Conservation (phyloP, 2,888 invertebrate genomes). For the Fabriciana adippe region DNA sequence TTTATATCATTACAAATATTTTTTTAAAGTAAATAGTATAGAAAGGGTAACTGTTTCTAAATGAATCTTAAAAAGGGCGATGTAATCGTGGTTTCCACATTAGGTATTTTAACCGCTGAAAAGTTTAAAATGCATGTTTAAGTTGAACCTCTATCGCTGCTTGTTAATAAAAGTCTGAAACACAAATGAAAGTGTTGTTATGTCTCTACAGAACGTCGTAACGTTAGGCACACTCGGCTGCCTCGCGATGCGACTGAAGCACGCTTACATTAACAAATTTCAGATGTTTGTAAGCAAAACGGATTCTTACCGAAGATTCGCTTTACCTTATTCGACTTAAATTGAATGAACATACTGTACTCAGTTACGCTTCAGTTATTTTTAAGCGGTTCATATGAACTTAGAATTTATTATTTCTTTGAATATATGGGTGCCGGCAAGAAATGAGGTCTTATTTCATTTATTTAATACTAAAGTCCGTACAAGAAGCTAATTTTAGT, state of each 20-base stretch:
- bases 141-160: slow-evolving; percentile 39
- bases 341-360: slow-evolving; percentile 1
- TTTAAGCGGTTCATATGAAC: neutral
- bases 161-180: slow-evolving; percentile 47
- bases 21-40: neutral
- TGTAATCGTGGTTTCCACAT: slow-evolving; percentile 2
- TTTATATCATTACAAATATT: too few relatives aligned
- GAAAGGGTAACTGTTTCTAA: neutral
- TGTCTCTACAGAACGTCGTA: slow-evolving; percentile 34
- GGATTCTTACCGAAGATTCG: slow-evolving; percentile 43
- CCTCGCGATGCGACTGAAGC: slow-evolving; percentile 41
- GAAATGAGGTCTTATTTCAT: too few relatives aligned
- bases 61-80: slow-evolving; percentile 1
- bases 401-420: neutral
- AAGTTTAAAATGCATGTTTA: slow-evolving; percentile 34
- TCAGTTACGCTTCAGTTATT: slow-evolving; percentile 7
- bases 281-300: slow-evolving; percentile 42
- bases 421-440: too few relatives aligned
- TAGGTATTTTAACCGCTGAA: slow-evolving; percentile 16
- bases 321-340: slow-evolving; percentile 17
- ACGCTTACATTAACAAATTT: slow-evolving; percentile 44
- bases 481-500: too few relatives aligned
- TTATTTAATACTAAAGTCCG: too few relatives aligned
- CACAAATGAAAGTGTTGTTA: slow-evolving; percentile 46
- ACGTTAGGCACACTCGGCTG: slow-evolving; percentile 43